These are phyloP conservation scores for Xenopus tropicalis DNA, from an alignment of 2,113 vertebrate species.

Conservation along the genomic window DNA sequence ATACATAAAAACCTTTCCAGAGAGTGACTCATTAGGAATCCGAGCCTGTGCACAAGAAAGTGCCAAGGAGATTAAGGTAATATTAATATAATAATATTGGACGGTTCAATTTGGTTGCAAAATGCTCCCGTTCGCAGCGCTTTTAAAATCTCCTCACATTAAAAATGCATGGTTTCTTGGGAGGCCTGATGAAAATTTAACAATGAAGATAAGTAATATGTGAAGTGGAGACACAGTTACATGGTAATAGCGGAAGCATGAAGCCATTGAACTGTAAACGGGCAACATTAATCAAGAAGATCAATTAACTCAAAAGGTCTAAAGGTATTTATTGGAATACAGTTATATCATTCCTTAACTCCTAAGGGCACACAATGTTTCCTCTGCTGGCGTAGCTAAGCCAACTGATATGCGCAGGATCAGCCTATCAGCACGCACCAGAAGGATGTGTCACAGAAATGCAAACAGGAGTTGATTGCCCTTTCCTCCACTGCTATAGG, in stretches of 20 bases:
- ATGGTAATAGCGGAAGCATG: neutral
- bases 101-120: conserved; percentile 57
- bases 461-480: too few relatives aligned
- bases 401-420: too few relatives aligned
- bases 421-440: too few relatives aligned
- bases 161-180: conserved; percentile 62
- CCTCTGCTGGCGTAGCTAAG: too few relatives aligned
- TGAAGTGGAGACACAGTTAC: conserved; percentile 18
- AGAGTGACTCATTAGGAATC: conserved; percentile 56
- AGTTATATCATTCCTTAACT: neutral
- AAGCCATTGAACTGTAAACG: neutral
- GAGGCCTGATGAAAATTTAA: conserved; percentile 60
- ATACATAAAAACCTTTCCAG: conserved; percentile 44
- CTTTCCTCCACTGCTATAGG: too few relatives aligned
- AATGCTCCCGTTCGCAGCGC: conserved; percentile 52
- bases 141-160: conserved; percentile 57
- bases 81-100: conserved; percentile 57
- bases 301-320: neutral
- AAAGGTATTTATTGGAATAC: neutral
- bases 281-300: neutral
- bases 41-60: conserved; percentile 49
- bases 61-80: conserved; percentile 42
- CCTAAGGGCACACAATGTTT: too few relatives aligned
- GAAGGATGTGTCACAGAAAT: too few relatives aligned
- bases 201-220: conserved; percentile 2